Base-by-base conservation (phyloP, 2,113 vertebrate genomes). In the Choloepus hoffmanni region DNA sequence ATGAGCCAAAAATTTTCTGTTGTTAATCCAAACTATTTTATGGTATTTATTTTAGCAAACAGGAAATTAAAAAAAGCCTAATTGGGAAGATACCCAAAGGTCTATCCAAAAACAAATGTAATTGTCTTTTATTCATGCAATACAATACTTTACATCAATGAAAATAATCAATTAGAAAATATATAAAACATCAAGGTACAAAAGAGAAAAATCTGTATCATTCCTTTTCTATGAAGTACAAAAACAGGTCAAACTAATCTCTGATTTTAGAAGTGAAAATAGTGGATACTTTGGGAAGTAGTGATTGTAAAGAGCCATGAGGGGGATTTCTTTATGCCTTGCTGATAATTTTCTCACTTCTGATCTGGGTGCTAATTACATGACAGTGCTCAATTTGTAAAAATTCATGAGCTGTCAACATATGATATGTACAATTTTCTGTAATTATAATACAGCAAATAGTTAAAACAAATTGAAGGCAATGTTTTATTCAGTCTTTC, bases 81-180 rank as follows among this genome's bases (percentile, higher is more conserved):
- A 89, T 8, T 5, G 18, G 55, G n/a, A 63, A 77, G 45, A 5
- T 12, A 63, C 8, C 21, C 8, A 70, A 73, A n/a, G 14, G 23
- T n/a, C 5, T 33, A 72, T 21, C 4, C 65, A 14, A 1, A 79
- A 65, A 12, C n/a, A 5, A 33, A 40, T 43, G 8, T 30, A n/a
- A 21, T 58, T 19, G 43, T 62, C 68, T 43, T 60, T 23, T 6
- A 14, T 43, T 60, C 7, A 33, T 18, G 55, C 9, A 82, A 19
- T 19, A 30, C 19, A 10, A 50, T 15, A 33, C 9, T 60, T 65
- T 6, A 62, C 1, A 43, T 55, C 6, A 58, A 48, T 36, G 4
- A 83, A 78, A 89, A 74, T 74, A 74, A 74, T 40, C 10, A 89
- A 15, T 45, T 9, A 78, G 28, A 94, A 78, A 21, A 92, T 45